A percentile compares a stretch with the other conserved stretches of the same genome.
Evolutionary conservation across 2,888 invertebrate species (phyloP).

Genomic region (Coelinius sp.): DNA sequence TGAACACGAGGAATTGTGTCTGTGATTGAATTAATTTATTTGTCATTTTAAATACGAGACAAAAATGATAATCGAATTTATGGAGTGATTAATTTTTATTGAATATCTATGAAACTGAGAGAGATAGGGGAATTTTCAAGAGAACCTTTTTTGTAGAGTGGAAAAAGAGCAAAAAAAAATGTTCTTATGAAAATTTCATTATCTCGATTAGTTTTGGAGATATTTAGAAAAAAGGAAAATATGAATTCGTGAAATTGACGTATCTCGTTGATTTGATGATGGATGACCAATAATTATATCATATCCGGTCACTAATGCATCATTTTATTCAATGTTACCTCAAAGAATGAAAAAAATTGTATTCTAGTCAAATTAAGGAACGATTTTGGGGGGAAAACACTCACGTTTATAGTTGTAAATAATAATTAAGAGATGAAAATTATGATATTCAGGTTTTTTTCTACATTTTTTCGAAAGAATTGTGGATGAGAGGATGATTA

Average conservation of each 20-base stretch:
- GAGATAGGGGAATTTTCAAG: no score
- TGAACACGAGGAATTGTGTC: constrained; percentile 52
- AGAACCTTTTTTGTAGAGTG: no score
- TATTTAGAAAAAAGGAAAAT: not conserved
- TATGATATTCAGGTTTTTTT: not conserved
- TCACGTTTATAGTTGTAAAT: constrained; percentile 45
- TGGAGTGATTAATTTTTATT: not conserved
- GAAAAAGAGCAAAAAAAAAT: no score
- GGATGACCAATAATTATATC: not conserved
- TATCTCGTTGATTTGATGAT: not conserved
- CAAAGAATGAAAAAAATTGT: constrained; percentile 13
- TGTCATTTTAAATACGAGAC: not conserved
- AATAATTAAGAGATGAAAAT: constrained; percentile 23
- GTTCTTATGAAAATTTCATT: no score
- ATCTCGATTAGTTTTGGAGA: no score
- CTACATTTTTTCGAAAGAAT: not conserved
- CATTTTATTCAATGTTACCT: not conserved
- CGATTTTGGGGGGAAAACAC: constrained; percentile 33
- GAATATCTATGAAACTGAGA: no score
- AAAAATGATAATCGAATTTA: not conserved
- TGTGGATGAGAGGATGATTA: not conserved
- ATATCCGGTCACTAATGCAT: not conserved
- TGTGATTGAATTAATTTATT: constrained; percentile 42
- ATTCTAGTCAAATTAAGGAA: constrained; percentile 47
- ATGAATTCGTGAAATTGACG: no score